Conservation (phyloP, 2,797 vertebrate genomes). For the Pangasius mekongensis region DNA sequence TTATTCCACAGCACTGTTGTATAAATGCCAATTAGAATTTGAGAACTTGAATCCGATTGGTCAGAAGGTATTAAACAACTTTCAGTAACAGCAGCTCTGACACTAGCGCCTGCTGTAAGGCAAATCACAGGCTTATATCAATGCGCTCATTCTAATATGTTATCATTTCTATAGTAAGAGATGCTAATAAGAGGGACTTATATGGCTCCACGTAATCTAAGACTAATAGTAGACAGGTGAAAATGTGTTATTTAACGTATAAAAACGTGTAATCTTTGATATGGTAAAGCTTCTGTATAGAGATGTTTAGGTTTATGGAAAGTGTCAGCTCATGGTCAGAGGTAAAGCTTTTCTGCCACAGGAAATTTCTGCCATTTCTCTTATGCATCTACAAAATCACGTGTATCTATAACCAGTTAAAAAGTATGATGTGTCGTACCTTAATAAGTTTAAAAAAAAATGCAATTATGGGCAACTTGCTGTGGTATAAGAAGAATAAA, state of each 20-base stretch:
- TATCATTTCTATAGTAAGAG: background rate
- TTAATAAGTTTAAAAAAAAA: background rate
- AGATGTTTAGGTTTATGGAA: background rate
- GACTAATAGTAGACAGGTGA: background rate
- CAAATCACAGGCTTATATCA: background rate
- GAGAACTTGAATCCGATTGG: background rate
- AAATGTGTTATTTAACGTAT: background rate
- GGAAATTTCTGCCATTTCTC: background rate
- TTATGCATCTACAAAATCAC: too few species aligned
- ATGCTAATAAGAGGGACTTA: background rate
- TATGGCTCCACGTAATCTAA: background rate
- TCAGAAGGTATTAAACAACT: background rate
- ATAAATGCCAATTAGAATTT: background rate
- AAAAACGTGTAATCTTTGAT: background rate
- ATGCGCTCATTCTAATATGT: background rate
- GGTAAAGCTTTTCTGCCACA: background rate
- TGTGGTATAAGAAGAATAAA: background rate
- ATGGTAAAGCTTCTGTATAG: background rate
- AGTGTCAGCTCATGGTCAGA: background rate
- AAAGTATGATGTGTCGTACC: background rate
- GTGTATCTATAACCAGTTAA: too few species aligned
- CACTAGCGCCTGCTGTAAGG: background rate
- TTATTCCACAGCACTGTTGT: background rate
- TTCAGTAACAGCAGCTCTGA: background rate
- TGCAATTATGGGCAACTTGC: background rate